These are phyloP conservation scores for Sarcophaga carnaria DNA, from an alignment of 2,888 invertebrate genomes.

Conservation along the genomic window DNA sequence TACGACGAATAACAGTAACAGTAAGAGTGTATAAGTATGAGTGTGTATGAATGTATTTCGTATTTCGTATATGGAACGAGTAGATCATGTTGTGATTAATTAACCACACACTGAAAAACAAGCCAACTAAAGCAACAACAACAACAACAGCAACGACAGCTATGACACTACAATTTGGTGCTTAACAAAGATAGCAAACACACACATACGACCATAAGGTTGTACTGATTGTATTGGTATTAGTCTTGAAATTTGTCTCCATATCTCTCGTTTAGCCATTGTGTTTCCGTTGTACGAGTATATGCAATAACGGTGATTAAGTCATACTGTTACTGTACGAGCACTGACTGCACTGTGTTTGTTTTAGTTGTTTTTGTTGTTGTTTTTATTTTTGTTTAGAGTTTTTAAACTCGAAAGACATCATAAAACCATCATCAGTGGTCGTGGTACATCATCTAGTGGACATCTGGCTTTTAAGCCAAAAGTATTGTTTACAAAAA, in stretches of 20 bases:
- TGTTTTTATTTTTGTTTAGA: background rate
- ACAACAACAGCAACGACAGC: constrained; percentile 2
- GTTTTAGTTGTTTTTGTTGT: background rate
- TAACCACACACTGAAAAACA: constrained; percentile 71
- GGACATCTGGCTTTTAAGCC: constrained; percentile 48
- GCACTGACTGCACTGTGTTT: constrained; percentile 27
- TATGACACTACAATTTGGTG: constrained; percentile 17
- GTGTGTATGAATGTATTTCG: background rate
- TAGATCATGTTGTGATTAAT: constrained; percentile 73
- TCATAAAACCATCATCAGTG: constrained; percentile 54
- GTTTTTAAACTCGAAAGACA: constrained; percentile 11
- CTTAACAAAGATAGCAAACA: background rate
- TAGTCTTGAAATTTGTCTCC: background rate
- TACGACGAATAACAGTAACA: background rate
- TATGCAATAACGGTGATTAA: constrained; percentile 69
- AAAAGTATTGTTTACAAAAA: constrained; percentile 51
- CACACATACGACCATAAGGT: background rate
- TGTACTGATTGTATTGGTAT: background rate
- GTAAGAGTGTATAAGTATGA: background rate
- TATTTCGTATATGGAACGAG: background rate
- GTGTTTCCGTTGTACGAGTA: constrained; percentile 5
- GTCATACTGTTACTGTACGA: constrained; percentile 62
- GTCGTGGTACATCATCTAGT: constrained; percentile 26
- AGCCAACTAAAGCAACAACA: constrained; percentile 29
- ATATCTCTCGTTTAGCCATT: background rate